phyloP scores from a whole-genome alignment of 92 coral and sea anemone species.

The Paramuricea clavata region DNA sequence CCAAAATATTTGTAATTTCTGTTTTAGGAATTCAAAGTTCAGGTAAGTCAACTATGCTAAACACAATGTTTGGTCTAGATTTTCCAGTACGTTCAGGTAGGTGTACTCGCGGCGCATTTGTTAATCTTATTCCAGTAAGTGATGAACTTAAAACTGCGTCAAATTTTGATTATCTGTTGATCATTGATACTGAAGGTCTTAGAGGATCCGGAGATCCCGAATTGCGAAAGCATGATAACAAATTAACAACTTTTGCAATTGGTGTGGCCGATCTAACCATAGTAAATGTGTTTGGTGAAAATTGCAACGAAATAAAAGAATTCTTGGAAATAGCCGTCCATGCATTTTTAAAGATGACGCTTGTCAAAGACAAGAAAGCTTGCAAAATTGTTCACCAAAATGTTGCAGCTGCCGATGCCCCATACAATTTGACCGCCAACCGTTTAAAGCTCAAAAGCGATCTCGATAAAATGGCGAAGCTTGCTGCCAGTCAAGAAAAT shows the following conservation, averaged over 20 bases:
- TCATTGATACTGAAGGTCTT: conserved; percentile 55
- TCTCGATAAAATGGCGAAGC: not conserved
- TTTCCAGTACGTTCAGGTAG: conserved; percentile 37
- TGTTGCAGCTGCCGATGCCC: not conserved
- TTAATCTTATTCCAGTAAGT: not conserved
- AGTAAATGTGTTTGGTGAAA: conserved; percentile 1
- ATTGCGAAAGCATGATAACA: conserved; percentile 31
- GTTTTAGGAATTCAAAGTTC: conserved; percentile 53
- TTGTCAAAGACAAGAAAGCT: not conserved
- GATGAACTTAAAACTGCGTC: conserved; percentile 19
- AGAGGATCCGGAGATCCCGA: conserved; percentile 47
- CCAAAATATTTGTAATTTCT: conserved; percentile 43
- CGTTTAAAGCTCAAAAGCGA: not conserved
- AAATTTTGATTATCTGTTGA: conserved; percentile 39
- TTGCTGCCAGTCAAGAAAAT: not conserved
- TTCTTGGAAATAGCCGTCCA: not conserved
- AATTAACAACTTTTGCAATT: conserved; percentile 45
- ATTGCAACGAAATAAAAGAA: not conserved
- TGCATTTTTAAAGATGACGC: conserved; percentile 7
- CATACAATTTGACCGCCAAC: not conserved
- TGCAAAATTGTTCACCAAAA: conserved; percentile 5
- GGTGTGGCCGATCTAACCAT: conserved; percentile 16
- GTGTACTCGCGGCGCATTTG: conserved; percentile 50
- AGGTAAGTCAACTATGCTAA: conserved; percentile 50
- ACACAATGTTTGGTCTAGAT: conserved; percentile 54